These are phyloP conservation scores for Drosophila punjabiensis DNA, from an alignment of 1,140 invertebrate species.

Conservation along the genomic window DNA sequence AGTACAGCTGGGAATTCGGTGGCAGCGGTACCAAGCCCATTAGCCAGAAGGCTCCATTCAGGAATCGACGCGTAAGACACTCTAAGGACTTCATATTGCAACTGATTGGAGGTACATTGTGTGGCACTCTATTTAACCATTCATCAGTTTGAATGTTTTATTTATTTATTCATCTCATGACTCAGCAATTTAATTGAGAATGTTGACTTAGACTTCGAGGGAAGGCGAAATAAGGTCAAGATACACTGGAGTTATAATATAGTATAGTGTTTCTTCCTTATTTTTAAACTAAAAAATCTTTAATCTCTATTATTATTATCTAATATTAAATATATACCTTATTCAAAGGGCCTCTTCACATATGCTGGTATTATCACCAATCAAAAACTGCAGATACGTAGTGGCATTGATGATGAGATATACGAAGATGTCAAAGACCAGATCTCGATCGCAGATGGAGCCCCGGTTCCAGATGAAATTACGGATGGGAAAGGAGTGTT, in stretches of 20 bases:
- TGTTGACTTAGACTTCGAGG: background rate
- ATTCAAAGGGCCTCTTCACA: constrained; percentile 13
- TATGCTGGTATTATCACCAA: constrained; percentile 3
- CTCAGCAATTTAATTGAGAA: background rate
- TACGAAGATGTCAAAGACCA: constrained; percentile 23
- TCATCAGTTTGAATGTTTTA: background rate
- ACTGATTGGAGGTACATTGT: constrained; percentile 5
- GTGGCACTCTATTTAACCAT: background rate
- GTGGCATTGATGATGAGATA: constrained; percentile 35
- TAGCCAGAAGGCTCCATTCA: constrained; percentile 33
- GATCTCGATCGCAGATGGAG: constrained; percentile 15
- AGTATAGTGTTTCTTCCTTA: background rate
- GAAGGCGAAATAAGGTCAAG: background rate
- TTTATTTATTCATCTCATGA: background rate
- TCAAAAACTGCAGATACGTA: constrained; percentile 30
- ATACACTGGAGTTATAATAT: background rate
- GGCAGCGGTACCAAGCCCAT: constrained; percentile 54
- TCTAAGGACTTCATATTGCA: constrained; percentile 59
- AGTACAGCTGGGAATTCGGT: background rate
- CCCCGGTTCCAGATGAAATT: constrained; percentile 34
- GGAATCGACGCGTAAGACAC: constrained; percentile 33
- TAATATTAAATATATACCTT: background rate
- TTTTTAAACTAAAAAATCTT: background rate
- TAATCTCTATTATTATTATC: background rate
- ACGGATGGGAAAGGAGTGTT: constrained; percentile 13